Conservation (phyloP, 2,113 vertebrate genomes). For the Zapornia atra region DNA sequence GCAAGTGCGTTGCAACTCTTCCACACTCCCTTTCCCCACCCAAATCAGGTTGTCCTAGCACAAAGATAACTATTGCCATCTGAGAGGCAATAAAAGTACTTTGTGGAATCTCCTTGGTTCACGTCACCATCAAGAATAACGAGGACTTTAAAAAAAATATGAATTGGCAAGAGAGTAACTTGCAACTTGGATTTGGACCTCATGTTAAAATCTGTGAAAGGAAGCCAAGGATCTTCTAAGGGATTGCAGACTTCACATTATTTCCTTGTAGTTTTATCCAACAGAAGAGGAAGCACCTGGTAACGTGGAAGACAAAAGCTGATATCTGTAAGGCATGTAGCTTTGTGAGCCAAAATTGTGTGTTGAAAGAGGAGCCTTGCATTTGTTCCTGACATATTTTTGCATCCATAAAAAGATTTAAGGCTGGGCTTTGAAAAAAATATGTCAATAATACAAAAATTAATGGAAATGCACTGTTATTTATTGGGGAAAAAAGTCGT, state of each 20-base stretch:
- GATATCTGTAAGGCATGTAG: not conserved
- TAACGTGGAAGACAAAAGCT: not conserved
- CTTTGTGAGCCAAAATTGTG: not conserved
- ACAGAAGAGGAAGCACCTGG: conserved; percentile 50
- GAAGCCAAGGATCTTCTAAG: not conserved
- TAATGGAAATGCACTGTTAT: not conserved
- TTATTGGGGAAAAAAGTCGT: not conserved
- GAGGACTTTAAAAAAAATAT: not conserved
- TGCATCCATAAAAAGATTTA: not conserved
- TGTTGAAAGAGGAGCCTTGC: not conserved
- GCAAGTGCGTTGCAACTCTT: fast-evolving
- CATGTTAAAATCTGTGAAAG: not conserved
- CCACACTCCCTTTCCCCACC: not conserved
- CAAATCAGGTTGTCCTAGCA: not conserved
- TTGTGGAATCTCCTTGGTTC: not conserved
- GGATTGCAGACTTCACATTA: not conserved
- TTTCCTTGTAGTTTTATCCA: conserved; percentile 24
- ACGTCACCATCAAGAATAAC: not conserved
- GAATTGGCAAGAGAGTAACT: not conserved
- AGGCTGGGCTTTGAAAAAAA: not conserved
- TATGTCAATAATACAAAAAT: not conserved
- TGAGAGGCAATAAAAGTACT: not conserved
- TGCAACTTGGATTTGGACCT: not conserved
- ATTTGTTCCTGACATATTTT: not conserved
- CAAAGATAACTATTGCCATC: not conserved